Conservation (phyloP, 2,113 vertebrate species). For the Paraplagusia blochii region DNA sequence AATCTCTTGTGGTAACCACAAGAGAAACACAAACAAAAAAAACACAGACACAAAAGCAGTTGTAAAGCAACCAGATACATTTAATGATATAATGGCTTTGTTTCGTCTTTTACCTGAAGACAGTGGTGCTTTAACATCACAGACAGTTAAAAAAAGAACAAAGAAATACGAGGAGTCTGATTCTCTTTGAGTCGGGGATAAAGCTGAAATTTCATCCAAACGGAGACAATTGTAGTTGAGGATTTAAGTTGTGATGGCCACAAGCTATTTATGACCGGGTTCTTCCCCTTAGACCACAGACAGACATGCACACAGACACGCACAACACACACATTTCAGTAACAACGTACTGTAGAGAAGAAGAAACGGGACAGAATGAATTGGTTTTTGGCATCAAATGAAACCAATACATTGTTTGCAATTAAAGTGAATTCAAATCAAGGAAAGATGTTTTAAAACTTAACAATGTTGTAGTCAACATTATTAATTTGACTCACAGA, state of each 20-base stretch:
- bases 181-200: slow-evolving; percentile 61
- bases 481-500: too few species aligned
- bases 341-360: slow-evolving; percentile 6
- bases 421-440: slow-evolving; percentile 56
- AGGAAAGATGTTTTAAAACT: slow-evolving; percentile 65
- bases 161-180: slow-evolving; percentile 33
- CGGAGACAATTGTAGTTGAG: slow-evolving; percentile 48
- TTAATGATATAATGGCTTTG: slow-evolving; percentile 64
- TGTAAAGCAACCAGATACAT: slow-evolving; percentile 66
- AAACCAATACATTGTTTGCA: background rate
- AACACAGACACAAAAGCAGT: slow-evolving; percentile 33
- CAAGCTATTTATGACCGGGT: slow-evolving; percentile 30
- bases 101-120: slow-evolving; percentile 30
- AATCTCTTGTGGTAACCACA: slow-evolving; percentile 11
- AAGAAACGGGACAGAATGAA: slow-evolving; percentile 14
- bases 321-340: slow-evolving; percentile 1
- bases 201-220: slow-evolving; percentile 70
- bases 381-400: slow-evolving; percentile 8
- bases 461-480: too few species aligned
- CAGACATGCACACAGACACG: slow-evolving; percentile 8
- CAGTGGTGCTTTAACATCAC: too few species aligned
- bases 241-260: slow-evolving; percentile 25
- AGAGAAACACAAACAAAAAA: slow-evolving; percentile 14
- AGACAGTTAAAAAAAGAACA: background rate
- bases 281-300: slow-evolving; percentile 16